Conservation (phyloP, 2,113 vertebrate species). For the Axis porcinus region DNA sequence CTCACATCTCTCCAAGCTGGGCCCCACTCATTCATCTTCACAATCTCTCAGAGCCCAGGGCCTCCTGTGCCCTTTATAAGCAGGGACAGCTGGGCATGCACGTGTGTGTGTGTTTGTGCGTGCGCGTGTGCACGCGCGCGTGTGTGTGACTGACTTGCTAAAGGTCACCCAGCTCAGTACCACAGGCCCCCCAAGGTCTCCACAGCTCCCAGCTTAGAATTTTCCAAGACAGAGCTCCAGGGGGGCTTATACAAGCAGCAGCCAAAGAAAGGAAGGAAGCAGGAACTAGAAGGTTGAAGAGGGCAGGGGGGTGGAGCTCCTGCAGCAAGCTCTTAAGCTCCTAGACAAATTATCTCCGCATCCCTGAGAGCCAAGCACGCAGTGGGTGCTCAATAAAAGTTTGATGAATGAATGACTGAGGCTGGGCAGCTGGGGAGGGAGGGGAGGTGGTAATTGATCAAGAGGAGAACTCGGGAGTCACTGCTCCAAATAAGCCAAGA, state of each 20-base stretch:
- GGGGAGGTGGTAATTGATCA: constrained; percentile 40
- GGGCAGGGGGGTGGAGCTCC: not conserved
- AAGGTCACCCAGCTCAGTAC: constrained; percentile 29
- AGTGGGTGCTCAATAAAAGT: constrained; percentile 57
- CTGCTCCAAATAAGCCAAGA: not conserved
- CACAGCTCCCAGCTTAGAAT: constrained; percentile 24
- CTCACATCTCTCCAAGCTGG: not conserved
- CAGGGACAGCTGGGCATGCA: not conserved
- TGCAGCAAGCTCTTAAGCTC: not conserved
- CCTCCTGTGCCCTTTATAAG: constrained; percentile 15
- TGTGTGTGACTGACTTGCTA: not conserved
- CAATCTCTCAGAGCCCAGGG: not conserved
- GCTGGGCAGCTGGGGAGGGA: not conserved
- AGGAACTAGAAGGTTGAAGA: not conserved
- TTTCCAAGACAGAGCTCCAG: not conserved
- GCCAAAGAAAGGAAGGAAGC: not conserved
- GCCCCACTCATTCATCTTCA: not conserved
- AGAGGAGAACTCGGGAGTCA: constrained; percentile 24
- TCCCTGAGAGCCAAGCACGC: constrained; percentile 4
- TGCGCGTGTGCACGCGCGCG: no score
- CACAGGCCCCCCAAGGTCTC: not conserved
- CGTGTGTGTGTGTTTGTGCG: not conserved
- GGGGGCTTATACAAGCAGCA: not conserved
- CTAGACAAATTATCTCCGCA: constrained; percentile 22
- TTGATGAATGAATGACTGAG: constrained; percentile 59